Conservation (phyloP, 2,113 vertebrate species). For the Cranoglanis bouderius region DNA sequence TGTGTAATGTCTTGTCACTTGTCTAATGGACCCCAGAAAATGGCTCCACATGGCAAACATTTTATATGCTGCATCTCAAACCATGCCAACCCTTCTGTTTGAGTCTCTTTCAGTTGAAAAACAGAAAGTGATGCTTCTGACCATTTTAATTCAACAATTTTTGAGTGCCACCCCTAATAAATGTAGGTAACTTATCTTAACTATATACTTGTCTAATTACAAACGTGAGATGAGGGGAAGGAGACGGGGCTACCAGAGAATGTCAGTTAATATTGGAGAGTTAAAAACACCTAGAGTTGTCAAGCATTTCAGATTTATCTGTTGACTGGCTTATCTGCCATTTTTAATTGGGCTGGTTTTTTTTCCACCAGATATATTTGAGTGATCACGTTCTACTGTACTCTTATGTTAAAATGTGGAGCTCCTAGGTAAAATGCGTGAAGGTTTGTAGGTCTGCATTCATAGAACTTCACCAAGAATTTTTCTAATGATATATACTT, state of each 20-base stretch:
- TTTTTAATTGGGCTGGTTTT: background rate
- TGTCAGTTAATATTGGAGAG: background rate
- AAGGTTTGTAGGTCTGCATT: background rate
- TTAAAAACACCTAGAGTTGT: background rate
- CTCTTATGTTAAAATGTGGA: background rate
- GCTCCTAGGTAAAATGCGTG: background rate
- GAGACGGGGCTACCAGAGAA: background rate
- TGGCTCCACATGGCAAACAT: background rate
- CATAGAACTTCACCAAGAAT: background rate
- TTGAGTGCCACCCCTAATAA: background rate
- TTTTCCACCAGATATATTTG: background rate
- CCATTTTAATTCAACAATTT: background rate
- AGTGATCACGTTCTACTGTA: background rate
- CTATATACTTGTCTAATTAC: background rate
- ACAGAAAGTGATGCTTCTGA: background rate
- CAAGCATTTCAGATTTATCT: background rate
- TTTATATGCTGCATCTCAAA: background rate
- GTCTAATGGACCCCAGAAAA: background rate
- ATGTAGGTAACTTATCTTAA: background rate
- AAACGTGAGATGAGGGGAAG: background rate
- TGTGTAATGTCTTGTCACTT: background rate
- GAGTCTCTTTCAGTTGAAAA: background rate
- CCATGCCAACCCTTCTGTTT: background rate
- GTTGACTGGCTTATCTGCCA: background rate
- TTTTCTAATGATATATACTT: background rate